Conservation (phyloP, 2,113 vertebrate species). For the Otus sunia region DNA sequence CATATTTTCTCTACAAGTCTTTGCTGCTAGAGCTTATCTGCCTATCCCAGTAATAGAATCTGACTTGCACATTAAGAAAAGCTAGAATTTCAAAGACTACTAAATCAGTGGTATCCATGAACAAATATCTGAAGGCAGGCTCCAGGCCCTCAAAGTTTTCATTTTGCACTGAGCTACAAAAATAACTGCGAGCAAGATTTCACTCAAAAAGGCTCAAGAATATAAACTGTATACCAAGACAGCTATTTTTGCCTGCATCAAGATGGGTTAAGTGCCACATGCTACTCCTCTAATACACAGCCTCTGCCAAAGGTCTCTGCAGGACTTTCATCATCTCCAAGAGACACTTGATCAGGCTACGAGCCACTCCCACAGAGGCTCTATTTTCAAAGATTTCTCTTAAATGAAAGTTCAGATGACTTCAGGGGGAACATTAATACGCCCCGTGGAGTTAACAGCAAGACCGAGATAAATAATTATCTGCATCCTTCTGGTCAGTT, state of each 20-base stretch:
- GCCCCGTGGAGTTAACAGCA: not conserved
- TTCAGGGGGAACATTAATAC: not conserved
- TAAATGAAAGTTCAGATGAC: not conserved
- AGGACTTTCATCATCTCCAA: not conserved
- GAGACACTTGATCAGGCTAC: not conserved
- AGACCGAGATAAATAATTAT: not conserved
- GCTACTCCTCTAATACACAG: not conserved
- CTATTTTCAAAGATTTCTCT: not conserved
- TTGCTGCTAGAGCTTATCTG: not conserved
- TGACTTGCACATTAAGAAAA: not conserved
- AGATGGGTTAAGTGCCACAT: not conserved
- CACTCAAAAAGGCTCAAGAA: not conserved
- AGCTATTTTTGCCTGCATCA: not conserved
- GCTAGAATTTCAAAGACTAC: not conserved
- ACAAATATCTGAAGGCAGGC: not conserved
- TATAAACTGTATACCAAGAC: not conserved
- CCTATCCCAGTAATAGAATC: not conserved
- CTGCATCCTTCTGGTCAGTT: not conserved
- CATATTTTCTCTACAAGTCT: not conserved
- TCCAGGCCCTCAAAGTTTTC: not conserved
- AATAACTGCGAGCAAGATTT: not conserved
- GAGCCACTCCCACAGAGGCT: not conserved
- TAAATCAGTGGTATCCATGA: not conserved
- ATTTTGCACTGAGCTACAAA: not conserved
- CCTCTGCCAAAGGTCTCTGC: not conserved